phyloP scores from a whole-genome alignment of 2,888 invertebrate species.

The Oligia fasciuncula region DNA sequence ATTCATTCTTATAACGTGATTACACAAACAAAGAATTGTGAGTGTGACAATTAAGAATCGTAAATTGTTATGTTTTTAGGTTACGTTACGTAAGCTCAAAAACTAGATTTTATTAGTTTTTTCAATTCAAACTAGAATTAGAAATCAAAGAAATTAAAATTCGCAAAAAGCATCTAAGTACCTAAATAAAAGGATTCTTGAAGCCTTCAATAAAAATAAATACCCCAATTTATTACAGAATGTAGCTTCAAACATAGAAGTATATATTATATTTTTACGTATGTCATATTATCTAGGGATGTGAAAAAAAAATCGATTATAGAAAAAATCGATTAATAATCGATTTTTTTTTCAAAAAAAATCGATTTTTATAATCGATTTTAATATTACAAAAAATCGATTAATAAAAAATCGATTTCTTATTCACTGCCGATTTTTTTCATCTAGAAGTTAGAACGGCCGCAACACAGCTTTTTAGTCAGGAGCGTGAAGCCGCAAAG shows the following conservation, averaged over 20 bases:
- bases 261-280: neutral
- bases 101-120: neutral
- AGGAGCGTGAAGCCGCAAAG: too few species aligned
- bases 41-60: neutral
- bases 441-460: too few species aligned
- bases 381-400: too few species aligned
- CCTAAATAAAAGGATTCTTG: fast-evolving
- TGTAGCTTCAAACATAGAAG: too few species aligned
- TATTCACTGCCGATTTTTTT: too few species aligned
- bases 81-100: neutral
- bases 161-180: fast-evolving
- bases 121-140: neutral
- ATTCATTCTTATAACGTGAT: neutral
- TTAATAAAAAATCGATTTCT: too few species aligned
- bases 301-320: too few species aligned
- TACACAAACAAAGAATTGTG: neutral
- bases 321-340: too few species aligned
- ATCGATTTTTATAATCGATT: too few species aligned
- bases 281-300: too few species aligned
- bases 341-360: too few species aligned
- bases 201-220: neutral
- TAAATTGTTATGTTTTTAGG: neutral
- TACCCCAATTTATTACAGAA: neutral
- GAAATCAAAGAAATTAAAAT: neutral
- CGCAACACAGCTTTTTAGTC: too few species aligned